Evolutionary conservation across 2,113 vertebrate genomes (phyloP), one percentile per base, ranked within the genome.

Genomic region (Pyxicephalus adspersus): DNA sequence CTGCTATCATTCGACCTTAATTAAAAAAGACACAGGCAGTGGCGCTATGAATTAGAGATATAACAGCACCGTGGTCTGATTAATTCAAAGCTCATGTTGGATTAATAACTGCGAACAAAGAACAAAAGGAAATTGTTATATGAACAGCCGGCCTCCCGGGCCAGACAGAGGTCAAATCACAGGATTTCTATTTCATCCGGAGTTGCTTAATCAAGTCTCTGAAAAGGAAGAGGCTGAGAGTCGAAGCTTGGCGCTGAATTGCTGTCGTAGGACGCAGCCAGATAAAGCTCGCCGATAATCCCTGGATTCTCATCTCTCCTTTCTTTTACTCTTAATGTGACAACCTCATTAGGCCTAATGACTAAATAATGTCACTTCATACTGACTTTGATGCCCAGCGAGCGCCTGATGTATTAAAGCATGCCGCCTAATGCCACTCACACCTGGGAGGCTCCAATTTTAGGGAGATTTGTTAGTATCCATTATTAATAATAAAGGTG

Each of bases 91-190:
- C 93, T 94, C 93, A 95, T 95, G 93, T 94, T 92, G 93, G 93
- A 95, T 95, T 95, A 95, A 94, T 94, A 94, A 94, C 91, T 91
- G 90, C 89, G 92, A 94, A 94, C 92, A 94, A 92, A 93, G 93
- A 93, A 95, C 94, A 95, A 95, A 95, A 94, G 93, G 92, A 94
- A 94, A 94, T 93, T 93, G 94, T 94, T 92, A 93, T 94, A 93
- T 88, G 93, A 94, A 94, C 93, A 91, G 90, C 92, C 91, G 91
- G 86, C 91, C 92, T 94, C 93, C 89, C 90, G 90, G 93, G 91
- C 92, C 92, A 93, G 91, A 91, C 93, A 93, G 93, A 94, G 94
- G 94, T 95, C 93, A 94, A 92, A 93, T 93, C 93, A 90, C 92
- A 93, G 92, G 92, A 93, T 94, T 93, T 93, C 92, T 92, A 93